Evolutionary conservation across 2,797 vertebrate species (phyloP).

Genomic region (Zalophus californianus): DNA sequence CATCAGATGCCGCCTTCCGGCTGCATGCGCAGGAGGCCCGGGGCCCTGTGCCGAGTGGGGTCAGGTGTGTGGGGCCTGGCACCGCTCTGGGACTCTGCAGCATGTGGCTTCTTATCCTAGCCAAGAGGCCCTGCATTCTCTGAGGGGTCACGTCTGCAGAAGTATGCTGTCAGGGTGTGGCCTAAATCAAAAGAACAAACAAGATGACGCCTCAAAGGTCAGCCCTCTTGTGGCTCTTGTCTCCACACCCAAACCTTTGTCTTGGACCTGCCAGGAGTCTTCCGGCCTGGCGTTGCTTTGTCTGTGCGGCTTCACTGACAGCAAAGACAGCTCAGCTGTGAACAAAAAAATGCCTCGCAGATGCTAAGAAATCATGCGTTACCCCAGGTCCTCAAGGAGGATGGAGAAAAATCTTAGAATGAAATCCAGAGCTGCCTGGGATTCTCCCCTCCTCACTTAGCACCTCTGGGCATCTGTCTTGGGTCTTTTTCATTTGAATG

Average conservation of each 20-base stretch:
- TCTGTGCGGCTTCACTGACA: not conserved
- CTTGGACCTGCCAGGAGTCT: not conserved
- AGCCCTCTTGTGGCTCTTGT: not conserved
- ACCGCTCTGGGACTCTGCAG: not conserved
- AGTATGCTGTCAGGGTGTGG: not conserved
- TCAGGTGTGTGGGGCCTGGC: not conserved
- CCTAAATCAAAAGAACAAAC: not conserved
- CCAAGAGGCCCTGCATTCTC: not conserved
- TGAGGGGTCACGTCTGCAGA: not conserved
- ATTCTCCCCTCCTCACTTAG: not conserved
- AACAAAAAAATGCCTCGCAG: not conserved
- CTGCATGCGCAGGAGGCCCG: rapidly evolving
- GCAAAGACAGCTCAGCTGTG: not conserved
- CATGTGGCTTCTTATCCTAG: not conserved
- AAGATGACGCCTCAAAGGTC: not conserved
- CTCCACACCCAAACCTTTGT: not conserved
- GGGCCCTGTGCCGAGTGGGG: not conserved
- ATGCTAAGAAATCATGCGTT: not conserved
- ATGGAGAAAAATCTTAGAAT: not conserved
- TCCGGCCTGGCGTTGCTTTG: not conserved
- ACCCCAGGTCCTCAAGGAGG: not conserved
- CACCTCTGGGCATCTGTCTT: not conserved
- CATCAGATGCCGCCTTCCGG: not conserved
- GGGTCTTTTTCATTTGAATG: slow-evolving; percentile 43
- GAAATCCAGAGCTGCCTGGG: not conserved